phyloP scores from a whole-genome alignment of 2,797 vertebrate species.

The Ibycter americanus region DNA sequence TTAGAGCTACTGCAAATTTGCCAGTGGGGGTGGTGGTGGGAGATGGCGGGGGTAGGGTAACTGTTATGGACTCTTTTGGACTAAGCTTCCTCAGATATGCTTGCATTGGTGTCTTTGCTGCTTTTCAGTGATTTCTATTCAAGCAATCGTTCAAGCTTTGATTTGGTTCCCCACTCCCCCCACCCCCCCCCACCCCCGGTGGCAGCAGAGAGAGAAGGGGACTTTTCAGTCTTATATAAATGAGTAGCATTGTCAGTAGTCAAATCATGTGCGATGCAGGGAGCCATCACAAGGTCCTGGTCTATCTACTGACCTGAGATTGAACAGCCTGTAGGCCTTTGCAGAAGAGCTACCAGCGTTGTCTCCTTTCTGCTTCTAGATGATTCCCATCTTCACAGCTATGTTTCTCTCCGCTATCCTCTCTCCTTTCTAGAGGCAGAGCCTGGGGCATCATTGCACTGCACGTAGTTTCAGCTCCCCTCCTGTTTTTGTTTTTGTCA shows the following conservation, averaged over 20 bases:
- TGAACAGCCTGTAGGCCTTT: neutral
- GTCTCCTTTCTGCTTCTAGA: neutral
- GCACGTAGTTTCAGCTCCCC: neutral
- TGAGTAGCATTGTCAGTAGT: neutral
- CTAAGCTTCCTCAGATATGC: neutral
- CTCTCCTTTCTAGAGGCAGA: neutral
- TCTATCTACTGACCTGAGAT: neutral
- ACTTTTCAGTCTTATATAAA: neutral
- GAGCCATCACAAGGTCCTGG: neutral
- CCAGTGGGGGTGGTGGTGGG: neutral
- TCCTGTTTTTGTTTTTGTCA: slow-evolving; percentile 4
- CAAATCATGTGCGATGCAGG: neutral
- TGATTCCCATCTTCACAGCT: neutral
- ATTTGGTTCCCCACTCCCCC: neutral
- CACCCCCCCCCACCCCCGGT: neutral
- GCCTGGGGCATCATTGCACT: neutral
- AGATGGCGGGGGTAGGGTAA: neutral
- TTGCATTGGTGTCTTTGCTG: neutral
- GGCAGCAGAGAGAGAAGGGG: neutral
- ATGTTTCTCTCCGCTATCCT: neutral
- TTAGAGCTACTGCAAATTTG: neutral
- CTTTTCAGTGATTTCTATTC: neutral
- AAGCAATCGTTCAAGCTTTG: neutral
- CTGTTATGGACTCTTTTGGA: neutral
- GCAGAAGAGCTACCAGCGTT: neutral